Percentiles rank a stretch among this genome's conserved stretches.
phyloP scores from a whole-genome alignment of 2,888 invertebrate genomes.

The Gari tellinella region DNA sequence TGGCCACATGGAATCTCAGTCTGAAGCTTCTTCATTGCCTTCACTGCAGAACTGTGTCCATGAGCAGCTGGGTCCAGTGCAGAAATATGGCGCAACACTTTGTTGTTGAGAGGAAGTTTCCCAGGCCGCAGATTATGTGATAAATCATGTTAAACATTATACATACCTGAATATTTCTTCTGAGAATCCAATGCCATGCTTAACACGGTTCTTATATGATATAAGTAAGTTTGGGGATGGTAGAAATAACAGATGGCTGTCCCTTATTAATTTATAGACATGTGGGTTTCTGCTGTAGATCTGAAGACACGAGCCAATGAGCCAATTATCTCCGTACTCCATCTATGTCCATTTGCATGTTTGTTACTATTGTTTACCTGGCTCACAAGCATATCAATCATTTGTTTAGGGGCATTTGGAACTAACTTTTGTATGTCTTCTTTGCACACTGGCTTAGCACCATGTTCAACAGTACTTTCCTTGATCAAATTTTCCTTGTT shows the following conservation, averaged over 20 bases:
- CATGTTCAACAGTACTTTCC: too few species aligned
- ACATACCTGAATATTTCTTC: slow-evolving; percentile 19
- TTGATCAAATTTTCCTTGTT: too few species aligned
- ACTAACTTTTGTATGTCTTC: slow-evolving; percentile 29
- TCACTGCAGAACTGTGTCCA: too few species aligned
- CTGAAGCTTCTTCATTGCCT: too few species aligned
- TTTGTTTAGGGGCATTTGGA: slow-evolving; percentile 26
- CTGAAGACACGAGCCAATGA: slow-evolving; percentile 37
- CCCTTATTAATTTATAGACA: slow-evolving; percentile 23
- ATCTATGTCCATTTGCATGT: slow-evolving; percentile 31
- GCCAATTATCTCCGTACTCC: slow-evolving; percentile 23
- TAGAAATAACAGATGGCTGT: slow-evolving; percentile 16
- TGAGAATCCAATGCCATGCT: slow-evolving; percentile 35
- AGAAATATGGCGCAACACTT: too few species aligned
- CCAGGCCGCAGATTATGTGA: too few species aligned
- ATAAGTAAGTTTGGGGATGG: slow-evolving; percentile 29
- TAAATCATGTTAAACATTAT: too few species aligned
- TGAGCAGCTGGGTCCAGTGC: too few species aligned
- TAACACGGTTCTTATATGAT: slow-evolving; percentile 35
- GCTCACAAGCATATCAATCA: slow-evolving; percentile 35
- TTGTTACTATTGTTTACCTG: slow-evolving; percentile 34
- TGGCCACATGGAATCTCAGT: too few species aligned
- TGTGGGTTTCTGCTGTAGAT: slow-evolving; percentile 33
- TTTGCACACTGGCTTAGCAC: too few species aligned
- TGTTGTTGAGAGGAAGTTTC: too few species aligned